Evolutionary conservation across 1,140 invertebrate species (phyloP).

Genomic region (Cyclargus thomasi): DNA sequence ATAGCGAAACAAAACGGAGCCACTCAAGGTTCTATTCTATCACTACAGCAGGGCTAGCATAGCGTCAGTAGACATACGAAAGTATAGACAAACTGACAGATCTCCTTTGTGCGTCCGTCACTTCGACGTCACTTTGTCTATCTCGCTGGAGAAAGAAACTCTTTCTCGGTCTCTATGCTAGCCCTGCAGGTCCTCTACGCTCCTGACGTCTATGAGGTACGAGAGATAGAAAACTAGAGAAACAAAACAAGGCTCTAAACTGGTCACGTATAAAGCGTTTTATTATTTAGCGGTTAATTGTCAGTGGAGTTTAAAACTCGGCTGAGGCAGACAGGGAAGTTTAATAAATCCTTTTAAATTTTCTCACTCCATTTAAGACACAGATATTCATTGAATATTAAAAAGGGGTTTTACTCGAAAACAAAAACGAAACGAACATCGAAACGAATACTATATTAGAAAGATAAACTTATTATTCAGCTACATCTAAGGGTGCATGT

Average conservation of each 20-base stretch:
- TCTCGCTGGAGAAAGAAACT: too few species aligned
- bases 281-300: conserved; percentile 59
- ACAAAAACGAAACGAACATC: conserved; percentile 28
- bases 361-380: conserved; percentile 5
- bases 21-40: conserved; percentile 4
- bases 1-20: conserved; percentile 6
- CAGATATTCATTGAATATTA: conserved; percentile 13
- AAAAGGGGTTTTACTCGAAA: conserved; percentile 4
- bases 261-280: conserved; percentile 68
- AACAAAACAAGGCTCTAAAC: conserved; percentile 63
- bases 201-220: conserved; percentile 40
- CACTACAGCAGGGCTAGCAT: too few species aligned
- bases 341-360: neutral
- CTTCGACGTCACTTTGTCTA: too few species aligned
- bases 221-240: conserved; percentile 64
- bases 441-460: conserved; percentile 51
- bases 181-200: too few species aligned
- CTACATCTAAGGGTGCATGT: conserved; percentile 49
- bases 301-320: conserved; percentile 25
- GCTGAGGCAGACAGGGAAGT: conserved; percentile 37
- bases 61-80: too few species aligned
- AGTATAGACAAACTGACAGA: too few species aligned
- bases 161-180: too few species aligned
- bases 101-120: too few species aligned
- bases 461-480: conserved; percentile 52